A percentile compares a stretch with the other conserved stretches of the same genome.
Evolutionary conservation across 2,888 invertebrate species (phyloP).

Genomic region (Sipha maydis): DNA sequence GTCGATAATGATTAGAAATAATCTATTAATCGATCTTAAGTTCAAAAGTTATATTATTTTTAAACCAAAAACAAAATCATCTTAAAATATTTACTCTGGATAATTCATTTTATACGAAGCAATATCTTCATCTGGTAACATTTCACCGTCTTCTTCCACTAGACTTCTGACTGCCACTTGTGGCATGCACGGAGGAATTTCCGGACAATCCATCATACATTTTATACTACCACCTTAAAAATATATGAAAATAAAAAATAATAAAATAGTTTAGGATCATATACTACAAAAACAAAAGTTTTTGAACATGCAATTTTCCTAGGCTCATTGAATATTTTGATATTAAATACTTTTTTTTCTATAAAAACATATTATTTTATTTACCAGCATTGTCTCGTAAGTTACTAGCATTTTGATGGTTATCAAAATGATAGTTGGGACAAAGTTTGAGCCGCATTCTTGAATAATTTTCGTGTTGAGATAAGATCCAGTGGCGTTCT

Average conservation of each 20-base stretch:
- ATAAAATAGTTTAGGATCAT: neutral
- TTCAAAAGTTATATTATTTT: neutral
- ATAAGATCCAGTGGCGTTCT: conserved; percentile 72
- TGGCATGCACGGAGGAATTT: conserved; percentile 58
- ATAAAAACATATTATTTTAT: neutral
- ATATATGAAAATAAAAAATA: neutral
- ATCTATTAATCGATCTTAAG: neutral
- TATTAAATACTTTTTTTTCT: neutral
- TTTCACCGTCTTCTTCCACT: conserved; percentile 58
- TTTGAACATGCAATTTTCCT: neutral
- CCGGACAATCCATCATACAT: conserved; percentile 59
- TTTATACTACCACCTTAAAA: conserved; percentile 35
- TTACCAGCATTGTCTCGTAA: conserved; percentile 72
- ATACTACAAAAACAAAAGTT: neutral
- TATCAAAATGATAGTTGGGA: conserved; percentile 72
- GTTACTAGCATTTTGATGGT: conserved; percentile 72
- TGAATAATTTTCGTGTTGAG: conserved; percentile 73
- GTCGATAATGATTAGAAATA: neutral
- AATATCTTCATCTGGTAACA: conserved; percentile 57
- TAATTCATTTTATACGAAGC: conserved; percentile 58
- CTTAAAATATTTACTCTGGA: conserved; percentile 41
- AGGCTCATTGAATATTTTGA: neutral
- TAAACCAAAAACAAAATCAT: neutral
- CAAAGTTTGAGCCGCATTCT: conserved; percentile 74
- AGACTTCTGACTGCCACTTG: conserved; percentile 55